These are phyloP conservation scores for Tribolium castaneum DNA, from an alignment of 1,140 invertebrate genomes.

Conservation along the genomic window DNA sequence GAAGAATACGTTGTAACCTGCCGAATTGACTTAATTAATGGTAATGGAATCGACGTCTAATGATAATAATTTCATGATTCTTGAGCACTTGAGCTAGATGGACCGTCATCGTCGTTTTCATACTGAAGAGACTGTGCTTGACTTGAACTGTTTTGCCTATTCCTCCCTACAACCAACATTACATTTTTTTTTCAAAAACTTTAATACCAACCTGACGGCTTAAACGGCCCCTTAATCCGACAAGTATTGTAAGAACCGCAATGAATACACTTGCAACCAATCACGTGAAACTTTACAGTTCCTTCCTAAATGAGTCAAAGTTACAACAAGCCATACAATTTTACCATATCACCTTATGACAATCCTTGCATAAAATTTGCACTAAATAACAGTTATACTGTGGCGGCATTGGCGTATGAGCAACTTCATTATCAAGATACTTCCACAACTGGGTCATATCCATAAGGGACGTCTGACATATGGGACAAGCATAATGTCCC, in stretches of 20 bases:
- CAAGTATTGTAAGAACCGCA: slow-evolving; percentile 91
- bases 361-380: slow-evolving; percentile 88
- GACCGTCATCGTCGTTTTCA: not conserved
- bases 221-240: slow-evolving; percentile 70
- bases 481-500: slow-evolving; percentile 88
- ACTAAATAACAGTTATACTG: slow-evolving; percentile 83
- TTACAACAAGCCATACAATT: not conserved
- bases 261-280: slow-evolving; percentile 84
- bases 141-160: slow-evolving; percentile 12
- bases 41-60: not conserved
- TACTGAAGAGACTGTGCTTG: not conserved
- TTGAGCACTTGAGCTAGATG: not conserved
- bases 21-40: slow-evolving; percentile 9
- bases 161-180: slow-evolving; percentile 13
- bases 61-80: not conserved
- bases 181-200: not conserved
- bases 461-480: slow-evolving; percentile 84
- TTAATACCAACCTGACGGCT: slow-evolving; percentile 18
- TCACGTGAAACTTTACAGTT: slow-evolving; percentile 84
- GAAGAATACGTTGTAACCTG: not conserved
- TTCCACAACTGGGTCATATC: slow-evolving; percentile 87
- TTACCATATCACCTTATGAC: slow-evolving; percentile 76
- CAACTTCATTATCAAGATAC: slow-evolving; percentile 83
- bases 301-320: slow-evolving; percentile 72
- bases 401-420: slow-evolving; percentile 82